Evolutionary conservation across 2,888 invertebrate species (phyloP), one percentile per base, ranked within the genome.

Genomic region (Abscondita cerata): DNA sequence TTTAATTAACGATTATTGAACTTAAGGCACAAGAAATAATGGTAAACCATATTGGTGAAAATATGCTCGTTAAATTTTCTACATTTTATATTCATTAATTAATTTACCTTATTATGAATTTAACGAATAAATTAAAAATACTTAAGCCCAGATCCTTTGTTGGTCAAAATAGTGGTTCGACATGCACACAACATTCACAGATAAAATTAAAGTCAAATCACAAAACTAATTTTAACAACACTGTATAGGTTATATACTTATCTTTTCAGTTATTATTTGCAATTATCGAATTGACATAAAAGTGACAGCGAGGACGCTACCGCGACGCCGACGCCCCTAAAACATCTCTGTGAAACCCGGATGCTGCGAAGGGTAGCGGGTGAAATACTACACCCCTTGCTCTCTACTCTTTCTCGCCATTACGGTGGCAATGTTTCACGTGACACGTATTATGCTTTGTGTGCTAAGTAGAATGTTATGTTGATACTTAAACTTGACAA

Each of bases 281-380:
- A 62, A 75, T 76, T 74, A 73, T 69, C 68, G 68, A 65, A 71
- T 72, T 77, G 76, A 76, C 74, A 72, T 74, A 72, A 72, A 67
- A 70, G 72, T 77, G 76, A 76, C 76, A 77, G 72, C 66, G 73
- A 70, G 71, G 71, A 73, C 74, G 76, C 74, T 72, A 66, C 66
- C 71, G 64, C 75, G 76, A 77, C 79, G 79, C 74, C 79, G 78
- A 79, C 80, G 79, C 79, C 79, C 79, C 76, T 74, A 74, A 67
- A 75, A 74, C 77, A 74, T 77, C 78, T 70, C 73, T 75, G 75
- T 72, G 72, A 74, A 72, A 72, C 74, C 73, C 72, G 78, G 78
- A 78, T 78, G 74, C 78, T 77, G 77, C 69, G 73, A 73, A 71
- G 74, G 73, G 70, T 64, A n/a, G 68, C 71, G 68, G 69, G 63